Base-by-base conservation (phyloP, 2,888 invertebrate genomes). In the Heliothis peltigera region DNA sequence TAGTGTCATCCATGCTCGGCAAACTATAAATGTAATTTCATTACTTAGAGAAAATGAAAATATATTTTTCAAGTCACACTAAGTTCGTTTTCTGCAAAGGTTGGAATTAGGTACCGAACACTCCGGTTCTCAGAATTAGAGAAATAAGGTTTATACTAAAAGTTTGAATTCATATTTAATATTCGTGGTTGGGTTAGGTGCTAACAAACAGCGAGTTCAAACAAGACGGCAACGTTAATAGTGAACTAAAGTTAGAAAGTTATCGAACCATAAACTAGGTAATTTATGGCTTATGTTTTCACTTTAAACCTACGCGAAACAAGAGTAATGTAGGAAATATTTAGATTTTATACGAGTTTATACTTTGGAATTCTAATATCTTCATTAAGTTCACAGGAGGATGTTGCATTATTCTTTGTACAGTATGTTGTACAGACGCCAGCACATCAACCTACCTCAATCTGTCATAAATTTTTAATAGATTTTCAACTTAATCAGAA, bases 321-420 rank as follows among this genome's bases (percentile, higher is more conserved):
- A 51, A 66, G 64, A 44, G 39, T n/a, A n/a, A n/a, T 39, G 39
- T 39, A 15, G 39, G 39, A 39, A n/a, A 22, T 39, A 25, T 62
- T 21, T 43, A 44, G 46, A 43, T 58, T 19, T 56, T 47, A 51
- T 25, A 55, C 18, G 19, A 66, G 46, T 25, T 53, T 42, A 19
- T 55, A 69, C 21, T 69, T 58, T 12, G 39, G 47, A 70, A 54
- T 48, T 42, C 46, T 1, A 70, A 53, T 76, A 73, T 60, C 4
- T 44, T 71, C 65, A 66, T 79, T 79, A 68, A 60, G 19, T 25
- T 44, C 43, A 17, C 54, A 32, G 25, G 43, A 64, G 6, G 2
- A 48, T 18, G 25, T 15, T 54, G 15, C 15, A 18, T 12, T 32
- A 39, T 42, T 17, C 15, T n/a, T 28, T 22, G 32, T 4, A 4